Evolutionary conservation across 2,797 vertebrate species (phyloP).

Genomic region (Syngnathus acus): DNA sequence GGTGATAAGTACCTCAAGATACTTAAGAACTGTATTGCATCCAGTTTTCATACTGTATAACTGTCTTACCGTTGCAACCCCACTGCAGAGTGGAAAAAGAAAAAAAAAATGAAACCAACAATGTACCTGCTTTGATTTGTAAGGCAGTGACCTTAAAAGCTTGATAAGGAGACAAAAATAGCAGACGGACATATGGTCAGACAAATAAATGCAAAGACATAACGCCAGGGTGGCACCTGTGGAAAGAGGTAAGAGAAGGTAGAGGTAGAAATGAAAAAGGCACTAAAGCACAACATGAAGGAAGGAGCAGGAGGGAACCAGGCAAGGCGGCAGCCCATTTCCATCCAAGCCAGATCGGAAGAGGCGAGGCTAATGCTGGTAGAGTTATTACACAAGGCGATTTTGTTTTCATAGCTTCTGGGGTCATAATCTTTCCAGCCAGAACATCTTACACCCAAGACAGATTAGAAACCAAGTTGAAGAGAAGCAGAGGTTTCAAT

Average conservation of each 20-base stretch:
- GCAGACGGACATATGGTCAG: conserved; percentile 44
- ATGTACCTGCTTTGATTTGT: conserved; percentile 84
- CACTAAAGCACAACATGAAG: conserved; percentile 17
- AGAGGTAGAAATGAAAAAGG: conserved; percentile 19
- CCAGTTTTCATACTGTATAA: neutral
- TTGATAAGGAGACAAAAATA: conserved; percentile 60
- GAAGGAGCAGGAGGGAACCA: conserved; percentile 6
- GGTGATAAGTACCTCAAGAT: too few species aligned
- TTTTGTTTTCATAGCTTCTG: conserved; percentile 38
- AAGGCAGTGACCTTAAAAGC: conserved; percentile 78
- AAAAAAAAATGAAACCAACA: conserved; percentile 41
- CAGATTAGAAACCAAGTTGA: conserved; percentile 21
- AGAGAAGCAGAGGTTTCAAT: conserved; percentile 49
- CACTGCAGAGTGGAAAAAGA: neutral
- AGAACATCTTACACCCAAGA: conserved; percentile 25
- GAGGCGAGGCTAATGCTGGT: conserved; percentile 32
- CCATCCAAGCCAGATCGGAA: conserved; percentile 17
- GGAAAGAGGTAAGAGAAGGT: conserved; percentile 4
- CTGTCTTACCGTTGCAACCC: conserved; percentile 6
- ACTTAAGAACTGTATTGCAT: neutral
- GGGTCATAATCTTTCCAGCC: conserved; percentile 35
- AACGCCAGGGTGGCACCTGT: conserved; percentile 31
- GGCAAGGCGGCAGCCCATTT: neutral
- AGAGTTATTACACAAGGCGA: conserved; percentile 40
- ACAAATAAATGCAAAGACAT: conserved; percentile 26